Percentiles rank a stretch among this genome's conserved stretches.
Evolutionary conservation across 2,797 vertebrate species (phyloP).

Genomic region (Sciurus vulgaris): DNA sequence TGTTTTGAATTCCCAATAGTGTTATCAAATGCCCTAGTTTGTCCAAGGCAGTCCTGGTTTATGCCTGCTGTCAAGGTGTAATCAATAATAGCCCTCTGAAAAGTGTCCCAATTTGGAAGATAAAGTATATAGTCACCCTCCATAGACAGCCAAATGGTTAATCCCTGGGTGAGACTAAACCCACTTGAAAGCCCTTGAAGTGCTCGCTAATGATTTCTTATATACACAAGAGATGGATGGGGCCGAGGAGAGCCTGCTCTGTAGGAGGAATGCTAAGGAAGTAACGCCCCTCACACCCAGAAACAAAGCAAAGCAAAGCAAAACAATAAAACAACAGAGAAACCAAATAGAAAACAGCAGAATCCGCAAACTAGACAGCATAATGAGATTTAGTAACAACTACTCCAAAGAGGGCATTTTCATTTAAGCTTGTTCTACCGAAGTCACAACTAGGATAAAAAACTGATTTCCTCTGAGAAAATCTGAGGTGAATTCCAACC

Average conservation of each 20-base stretch:
- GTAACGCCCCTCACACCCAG: neutral
- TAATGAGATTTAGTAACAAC: slow-evolving; percentile 59
- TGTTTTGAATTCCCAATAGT: slow-evolving; percentile 62
- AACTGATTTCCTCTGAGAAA: slow-evolving; percentile 69
- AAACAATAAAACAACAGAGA: neutral
- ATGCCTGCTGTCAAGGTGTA: slow-evolving; percentile 68
- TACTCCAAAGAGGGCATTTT: slow-evolving; percentile 51
- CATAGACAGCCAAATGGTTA: slow-evolving; percentile 63
- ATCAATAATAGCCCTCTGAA: slow-evolving; percentile 72
- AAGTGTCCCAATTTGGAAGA: slow-evolving; percentile 72
- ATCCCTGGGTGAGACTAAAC: slow-evolving; percentile 41
- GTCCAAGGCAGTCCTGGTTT: slow-evolving; percentile 63
- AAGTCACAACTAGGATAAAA: slow-evolving; percentile 68
- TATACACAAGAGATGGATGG: neutral
- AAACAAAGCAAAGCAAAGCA: neutral
- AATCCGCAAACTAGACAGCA: neutral
- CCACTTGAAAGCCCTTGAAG: slow-evolving; percentile 54
- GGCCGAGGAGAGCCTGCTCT: neutral
- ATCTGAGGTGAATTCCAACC: slow-evolving; percentile 56
- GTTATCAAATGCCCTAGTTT: slow-evolving; percentile 48
- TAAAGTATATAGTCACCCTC: slow-evolving; percentile 48
- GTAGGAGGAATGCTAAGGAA: slow-evolving; percentile 41
- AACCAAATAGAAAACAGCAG: slow-evolving; percentile 32
- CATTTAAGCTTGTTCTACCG: neutral
- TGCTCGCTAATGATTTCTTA: slow-evolving; percentile 53